Percentiles rank a stretch among this genome's conserved stretches.
Conservation (phyloP, 2,113 vertebrate genomes). For the Siniperca knerii region DNA sequence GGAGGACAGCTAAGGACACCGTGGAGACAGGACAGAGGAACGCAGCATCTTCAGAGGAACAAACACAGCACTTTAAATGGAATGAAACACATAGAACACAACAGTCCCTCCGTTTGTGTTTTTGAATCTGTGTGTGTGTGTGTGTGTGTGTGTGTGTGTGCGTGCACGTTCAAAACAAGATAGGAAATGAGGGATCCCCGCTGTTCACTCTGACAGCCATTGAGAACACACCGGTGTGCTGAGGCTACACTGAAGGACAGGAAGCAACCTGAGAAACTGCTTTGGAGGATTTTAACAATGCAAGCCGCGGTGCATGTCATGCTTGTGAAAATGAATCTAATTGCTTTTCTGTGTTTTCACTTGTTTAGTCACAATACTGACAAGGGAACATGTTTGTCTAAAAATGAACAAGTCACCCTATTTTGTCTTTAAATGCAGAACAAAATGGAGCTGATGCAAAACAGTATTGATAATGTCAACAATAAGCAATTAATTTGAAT, state of each 20-base stretch:
- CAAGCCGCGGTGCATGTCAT: background rate
- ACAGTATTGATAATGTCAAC: conserved; percentile 31
- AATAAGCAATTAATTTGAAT: conserved; percentile 36
- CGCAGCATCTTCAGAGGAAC: conserved; percentile 20
- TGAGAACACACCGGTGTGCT: conserved; percentile 13
- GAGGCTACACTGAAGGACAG: conserved; percentile 37
- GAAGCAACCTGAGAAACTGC: conserved; percentile 27
- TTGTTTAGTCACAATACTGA: conserved; percentile 30
- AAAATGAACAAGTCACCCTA: conserved; percentile 28
- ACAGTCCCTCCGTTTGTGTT: background rate
- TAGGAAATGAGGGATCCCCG: conserved; percentile 39
- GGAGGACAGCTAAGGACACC: conserved; percentile 52
- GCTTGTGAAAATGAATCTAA: conserved; percentile 20
- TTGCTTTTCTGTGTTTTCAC: conserved; percentile 14
- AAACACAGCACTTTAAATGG: conserved; percentile 8
- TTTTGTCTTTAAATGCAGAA: conserved; percentile 11
- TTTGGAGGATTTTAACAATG: conserved; percentile 28
- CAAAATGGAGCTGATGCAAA: conserved; percentile 21
- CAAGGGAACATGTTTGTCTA: background rate
- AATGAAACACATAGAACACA: background rate
- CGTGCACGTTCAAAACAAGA: background rate
- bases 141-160: background rate
- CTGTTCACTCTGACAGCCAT: conserved; percentile 57
- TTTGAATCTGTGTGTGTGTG: background rate
- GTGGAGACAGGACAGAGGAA: conserved; percentile 33